These are phyloP conservation scores for Origma solitaria DNA, from an alignment of 2,113 vertebrate species.

Conservation along the genomic window DNA sequence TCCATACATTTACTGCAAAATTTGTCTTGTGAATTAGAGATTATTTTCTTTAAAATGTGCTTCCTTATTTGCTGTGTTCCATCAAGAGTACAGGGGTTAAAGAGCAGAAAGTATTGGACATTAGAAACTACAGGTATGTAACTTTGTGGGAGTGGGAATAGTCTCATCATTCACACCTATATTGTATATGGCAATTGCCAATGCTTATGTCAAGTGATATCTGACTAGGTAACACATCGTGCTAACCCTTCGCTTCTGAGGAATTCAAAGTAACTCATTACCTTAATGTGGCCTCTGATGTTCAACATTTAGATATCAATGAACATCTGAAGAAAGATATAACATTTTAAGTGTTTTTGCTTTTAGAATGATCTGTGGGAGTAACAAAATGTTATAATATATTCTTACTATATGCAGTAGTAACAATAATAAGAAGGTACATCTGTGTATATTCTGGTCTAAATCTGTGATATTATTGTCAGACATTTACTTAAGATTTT, in stretches of 20 bases:
- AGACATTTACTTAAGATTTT: background rate
- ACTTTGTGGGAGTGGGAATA: background rate
- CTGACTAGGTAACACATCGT: background rate
- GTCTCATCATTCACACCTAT: background rate
- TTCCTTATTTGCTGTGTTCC: background rate
- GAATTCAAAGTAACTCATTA: background rate
- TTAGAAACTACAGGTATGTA: background rate
- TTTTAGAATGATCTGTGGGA: background rate
- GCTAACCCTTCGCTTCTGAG: background rate
- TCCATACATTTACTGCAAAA: background rate
- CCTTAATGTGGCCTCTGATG: background rate
- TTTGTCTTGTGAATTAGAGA: fast-evolving
- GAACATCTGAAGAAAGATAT: background rate
- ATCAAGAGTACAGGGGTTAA: background rate
- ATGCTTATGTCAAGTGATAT: background rate
- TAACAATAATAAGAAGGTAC: background rate
- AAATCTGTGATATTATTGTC: background rate
- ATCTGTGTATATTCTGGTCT: background rate
- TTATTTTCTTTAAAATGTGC: background rate
- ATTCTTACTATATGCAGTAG: background rate
- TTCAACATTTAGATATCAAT: background rate
- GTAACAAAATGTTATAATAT: background rate
- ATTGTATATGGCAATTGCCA: fast-evolving
- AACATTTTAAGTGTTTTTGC: background rate
- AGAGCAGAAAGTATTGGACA: background rate